phyloP scores from a whole-genome alignment of 2,888 invertebrate genomes.

The Slavum lentiscoides region DNA sequence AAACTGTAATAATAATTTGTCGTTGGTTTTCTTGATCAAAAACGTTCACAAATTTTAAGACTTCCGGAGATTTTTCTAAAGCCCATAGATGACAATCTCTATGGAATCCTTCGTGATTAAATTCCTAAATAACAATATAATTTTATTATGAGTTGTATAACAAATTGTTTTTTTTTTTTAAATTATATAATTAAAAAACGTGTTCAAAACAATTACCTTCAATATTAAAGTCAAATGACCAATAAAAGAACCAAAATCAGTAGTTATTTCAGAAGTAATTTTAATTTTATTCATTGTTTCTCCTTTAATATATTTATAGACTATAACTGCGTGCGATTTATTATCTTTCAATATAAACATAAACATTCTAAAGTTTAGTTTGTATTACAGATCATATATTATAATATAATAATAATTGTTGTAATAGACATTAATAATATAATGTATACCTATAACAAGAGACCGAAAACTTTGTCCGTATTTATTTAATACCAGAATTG shows the following conservation, averaged over 20 bases:
- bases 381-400: background rate
- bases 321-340: slow-evolving; percentile 22
- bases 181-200: background rate
- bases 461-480: slow-evolving; percentile 14
- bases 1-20: slow-evolving; percentile 67
- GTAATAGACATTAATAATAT: slow-evolving; percentile 11
- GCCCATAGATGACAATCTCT: slow-evolving; percentile 75
- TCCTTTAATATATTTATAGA: slow-evolving; percentile 34
- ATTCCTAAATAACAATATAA: slow-evolving; percentile 16
- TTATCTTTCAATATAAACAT: slow-evolving; percentile 28
- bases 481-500: slow-evolving; percentile 33
- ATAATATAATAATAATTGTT: background rate
- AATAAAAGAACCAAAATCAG: slow-evolving; percentile 40
- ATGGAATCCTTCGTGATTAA: slow-evolving; percentile 72
- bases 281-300: slow-evolving; percentile 8
- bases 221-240: slow-evolving; percentile 30
- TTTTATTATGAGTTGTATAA: background rate
- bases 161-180: background rate
- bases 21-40: slow-evolving; percentile 68
- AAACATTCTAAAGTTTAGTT: background rate
- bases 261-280: background rate
- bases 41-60: slow-evolving; percentile 72
- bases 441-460: slow-evolving; percentile 18
- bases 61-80: slow-evolving; percentile 69
- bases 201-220: slow-evolving; percentile 1